phyloP scores from a whole-genome alignment of 2,888 invertebrate species.

The Noctua fimbriata region DNA sequence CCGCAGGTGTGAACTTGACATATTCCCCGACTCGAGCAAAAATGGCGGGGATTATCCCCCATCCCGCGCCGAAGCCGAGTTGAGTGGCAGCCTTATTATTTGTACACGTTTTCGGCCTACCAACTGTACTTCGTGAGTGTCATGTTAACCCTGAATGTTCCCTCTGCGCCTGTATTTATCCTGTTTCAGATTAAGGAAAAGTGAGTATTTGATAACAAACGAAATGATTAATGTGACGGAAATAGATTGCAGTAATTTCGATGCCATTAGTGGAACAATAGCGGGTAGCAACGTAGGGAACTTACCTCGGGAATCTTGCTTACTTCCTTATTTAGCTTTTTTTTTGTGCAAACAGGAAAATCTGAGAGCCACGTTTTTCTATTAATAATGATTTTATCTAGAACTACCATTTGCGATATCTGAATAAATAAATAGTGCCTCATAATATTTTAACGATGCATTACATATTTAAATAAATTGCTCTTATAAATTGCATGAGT shows the following conservation, averaged over 20 bases:
- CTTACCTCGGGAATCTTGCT: conserved; percentile 15
- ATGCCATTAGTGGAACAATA: conserved; percentile 58
- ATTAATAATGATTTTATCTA: conserved; percentile 7
- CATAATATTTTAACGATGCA: not conserved
- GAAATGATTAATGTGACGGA: conserved; percentile 60
- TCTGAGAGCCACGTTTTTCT: conserved; percentile 21
- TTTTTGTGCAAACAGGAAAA: conserved; percentile 42
- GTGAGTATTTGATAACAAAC: conserved; percentile 42
- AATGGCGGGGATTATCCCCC: conserved; percentile 64
- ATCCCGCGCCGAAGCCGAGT: conserved; percentile 36
- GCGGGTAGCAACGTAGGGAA: conserved; percentile 15
- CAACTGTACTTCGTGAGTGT: conserved; percentile 33
- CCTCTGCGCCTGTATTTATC: conserved; percentile 42
- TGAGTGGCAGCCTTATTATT: conserved; percentile 68
- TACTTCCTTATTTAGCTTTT: conserved; percentile 9
- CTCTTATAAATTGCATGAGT: not conserved
- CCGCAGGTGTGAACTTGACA: conserved; percentile 70
- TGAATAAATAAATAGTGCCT: not conserved
- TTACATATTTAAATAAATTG: not conserved
- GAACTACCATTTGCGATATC: not conserved
- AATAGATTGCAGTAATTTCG: conserved; percentile 54
- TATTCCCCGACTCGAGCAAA: conserved; percentile 61
- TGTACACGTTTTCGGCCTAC: conserved; percentile 62
- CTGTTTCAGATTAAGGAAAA: conserved; percentile 40
- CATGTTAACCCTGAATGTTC: conserved; percentile 49